Percentiles rank a stretch among this genome's conserved stretches.
Evolutionary conservation across 2,113 vertebrate species (phyloP).

Genomic region (Trachemys scripta): DNA sequence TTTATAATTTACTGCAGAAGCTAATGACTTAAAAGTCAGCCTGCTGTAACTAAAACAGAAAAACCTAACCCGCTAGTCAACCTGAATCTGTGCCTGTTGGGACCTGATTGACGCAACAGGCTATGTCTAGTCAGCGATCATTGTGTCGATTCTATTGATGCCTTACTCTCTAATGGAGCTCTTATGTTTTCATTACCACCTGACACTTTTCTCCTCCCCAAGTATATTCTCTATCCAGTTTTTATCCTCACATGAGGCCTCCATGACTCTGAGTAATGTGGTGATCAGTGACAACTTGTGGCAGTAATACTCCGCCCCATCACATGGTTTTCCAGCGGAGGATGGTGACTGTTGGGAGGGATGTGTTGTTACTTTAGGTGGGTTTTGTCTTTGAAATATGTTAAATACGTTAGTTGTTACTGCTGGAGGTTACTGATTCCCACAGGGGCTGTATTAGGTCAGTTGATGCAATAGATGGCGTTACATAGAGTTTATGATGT

Average conservation of each 20-base stretch:
- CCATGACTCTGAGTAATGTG: not conserved
- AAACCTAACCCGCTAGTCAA: not conserved
- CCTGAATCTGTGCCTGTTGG: not conserved
- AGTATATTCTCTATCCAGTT: accelerated
- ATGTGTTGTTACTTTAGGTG: not conserved
- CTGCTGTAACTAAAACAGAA: not conserved
- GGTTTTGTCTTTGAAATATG: not conserved
- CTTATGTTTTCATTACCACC: not conserved
- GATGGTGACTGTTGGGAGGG: not conserved
- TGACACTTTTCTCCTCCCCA: not conserved
- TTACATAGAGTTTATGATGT: accelerated
- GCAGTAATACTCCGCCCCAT: not conserved
- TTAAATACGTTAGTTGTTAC: accelerated
- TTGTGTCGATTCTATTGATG: not conserved
- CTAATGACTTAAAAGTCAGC: not conserved
- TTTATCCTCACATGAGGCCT: not conserved
- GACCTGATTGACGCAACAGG: accelerated
- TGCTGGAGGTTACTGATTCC: not conserved
- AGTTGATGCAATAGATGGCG: not conserved
- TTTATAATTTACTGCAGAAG: not conserved
- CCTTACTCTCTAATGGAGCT: not conserved
- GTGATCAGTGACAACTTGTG: not conserved
- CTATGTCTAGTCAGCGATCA: not conserved
- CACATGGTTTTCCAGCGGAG: not conserved
- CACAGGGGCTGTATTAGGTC: not conserved